Percentiles rank a stretch among this genome's conserved stretches.
Evolutionary conservation across 2,888 invertebrate genomes (phyloP).

Genomic region (Cyclophora punctaria): DNA sequence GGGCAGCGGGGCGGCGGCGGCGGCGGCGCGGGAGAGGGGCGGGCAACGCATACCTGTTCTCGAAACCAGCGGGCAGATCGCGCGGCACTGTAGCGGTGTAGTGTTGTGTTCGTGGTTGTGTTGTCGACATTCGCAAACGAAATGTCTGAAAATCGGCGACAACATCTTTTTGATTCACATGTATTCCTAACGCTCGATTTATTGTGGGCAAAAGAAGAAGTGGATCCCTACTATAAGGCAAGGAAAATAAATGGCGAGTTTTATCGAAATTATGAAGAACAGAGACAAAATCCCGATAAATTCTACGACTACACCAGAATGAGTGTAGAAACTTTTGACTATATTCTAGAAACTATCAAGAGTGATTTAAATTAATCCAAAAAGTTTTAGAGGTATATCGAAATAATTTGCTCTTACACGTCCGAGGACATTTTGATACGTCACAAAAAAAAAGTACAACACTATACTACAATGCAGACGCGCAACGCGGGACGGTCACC

Average conservation of each 20-base stretch:
- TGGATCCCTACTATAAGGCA: constrained; percentile 9
- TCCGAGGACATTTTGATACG: no score
- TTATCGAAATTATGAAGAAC: constrained; percentile 18
- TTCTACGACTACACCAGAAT: constrained; percentile 21
- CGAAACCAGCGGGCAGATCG: constrained; percentile 14
- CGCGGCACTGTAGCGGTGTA: constrained; percentile 13
- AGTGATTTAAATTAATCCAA: constrained; percentile 5
- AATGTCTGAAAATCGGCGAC: no score
- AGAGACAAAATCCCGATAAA: constrained; percentile 12
- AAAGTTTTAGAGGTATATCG: constrained; percentile 11
- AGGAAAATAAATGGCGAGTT: constrained; percentile 13
- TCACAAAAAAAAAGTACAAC: no score
- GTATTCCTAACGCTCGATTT: constrained; percentile 11
- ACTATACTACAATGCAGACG: no score
- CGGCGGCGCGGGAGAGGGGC: constrained; percentile 11
- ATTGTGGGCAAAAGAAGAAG: constrained; percentile 11
- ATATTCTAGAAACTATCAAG: constrained; percentile 16
- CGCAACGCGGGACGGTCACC: no score
- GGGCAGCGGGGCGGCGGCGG: constrained; percentile 1
- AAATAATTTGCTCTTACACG: no score
- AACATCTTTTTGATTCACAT: no score
- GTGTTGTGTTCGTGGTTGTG: constrained; percentile 10
- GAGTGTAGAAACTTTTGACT: constrained; percentile 19
- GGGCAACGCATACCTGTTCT: constrained; percentile 15
- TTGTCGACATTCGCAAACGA: constrained; percentile 4